phyloP scores from a whole-genome alignment of 2,888 invertebrate species.

The Rotaria sp. region DNA sequence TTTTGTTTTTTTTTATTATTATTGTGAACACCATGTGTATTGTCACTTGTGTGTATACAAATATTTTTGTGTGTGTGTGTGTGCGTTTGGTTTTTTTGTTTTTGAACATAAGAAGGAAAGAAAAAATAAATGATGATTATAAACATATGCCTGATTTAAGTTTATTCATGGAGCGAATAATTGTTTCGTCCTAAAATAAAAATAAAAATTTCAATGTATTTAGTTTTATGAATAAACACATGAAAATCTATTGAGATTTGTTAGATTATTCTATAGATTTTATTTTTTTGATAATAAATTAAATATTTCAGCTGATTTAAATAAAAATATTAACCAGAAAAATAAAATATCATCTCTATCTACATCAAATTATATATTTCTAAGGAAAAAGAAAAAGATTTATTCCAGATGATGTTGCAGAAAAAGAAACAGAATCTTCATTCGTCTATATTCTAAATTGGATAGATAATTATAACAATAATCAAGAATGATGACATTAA shows the following conservation, averaged over 20 bases:
- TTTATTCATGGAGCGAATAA: background rate
- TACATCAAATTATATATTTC: no score
- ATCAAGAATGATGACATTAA: no score
- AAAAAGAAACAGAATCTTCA: no score
- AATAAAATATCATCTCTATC: no score
- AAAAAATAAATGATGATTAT: background rate
- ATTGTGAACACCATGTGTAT: constrained; percentile 7
- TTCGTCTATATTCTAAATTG: no score
- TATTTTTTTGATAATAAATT: no score
- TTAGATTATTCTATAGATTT: no score
- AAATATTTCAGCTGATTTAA: no score
- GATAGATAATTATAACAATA: no score
- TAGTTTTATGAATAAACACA: constrained; percentile 43
- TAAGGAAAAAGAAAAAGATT: no score
- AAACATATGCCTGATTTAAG: background rate
- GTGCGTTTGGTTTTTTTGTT: constrained; percentile 5
- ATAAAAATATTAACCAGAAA: no score
- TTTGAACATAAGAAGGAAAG: background rate
- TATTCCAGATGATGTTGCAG: no score
- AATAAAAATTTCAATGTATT: background rate
- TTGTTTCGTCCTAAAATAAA: background rate
- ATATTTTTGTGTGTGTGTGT: background rate
- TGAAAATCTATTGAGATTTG: background rate
- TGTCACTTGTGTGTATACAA: constrained; percentile 4
- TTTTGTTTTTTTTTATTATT: background rate